Evolutionary conservation across 2,113 vertebrate species (phyloP), one percentile per base, ranked within the genome.

Genomic region (Indri indri): DNA sequence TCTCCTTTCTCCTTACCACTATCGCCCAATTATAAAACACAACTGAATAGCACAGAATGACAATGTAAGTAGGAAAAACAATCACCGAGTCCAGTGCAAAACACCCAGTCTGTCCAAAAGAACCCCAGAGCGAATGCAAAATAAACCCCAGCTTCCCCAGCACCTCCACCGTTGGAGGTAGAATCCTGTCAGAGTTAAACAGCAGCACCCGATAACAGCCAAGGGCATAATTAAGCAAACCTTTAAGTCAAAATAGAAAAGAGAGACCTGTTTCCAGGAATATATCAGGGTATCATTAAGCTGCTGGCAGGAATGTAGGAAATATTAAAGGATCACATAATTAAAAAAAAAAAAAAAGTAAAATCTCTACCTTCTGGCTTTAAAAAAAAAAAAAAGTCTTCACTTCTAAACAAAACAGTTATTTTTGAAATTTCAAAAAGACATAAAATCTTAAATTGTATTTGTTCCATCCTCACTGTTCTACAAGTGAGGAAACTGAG

Each of bases 201-300:
- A 6, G 17, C 45, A 50, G 50, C 47, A 59, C 81, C 65, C 89
- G 92, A 89, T 79, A 66, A 74, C 5, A 83, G 86, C 68, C 89
- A 65, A 47, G 12, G 45, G 50, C 40, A 32, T 65, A 66, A 88
- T 85, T 88, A 68, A 63, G 13, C 45, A 96, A 94, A 70, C 0
- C 71, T 63, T 83, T 47, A 74, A 90, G 59, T 95, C 85, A 86
- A 90, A 85, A 59, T 89, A 74, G 27, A 73, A 95, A 95, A 93
- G 40, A 83, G 17, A 90, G 23, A 77, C 65, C 47, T 86, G 61
- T 87, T 83, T 65, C 81, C 70, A 10, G 63, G 73, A 91, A 37
- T 59, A 50, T n/a, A 23, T 54, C 32, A 74, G 37, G 50, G 37
- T 34, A 42, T 76, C 90, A 73, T 70, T 13, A 86, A 92, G 57